These are phyloP conservation scores for Epiblema foenella DNA, from an alignment of 2,888 invertebrate species.

Conservation along the genomic window DNA sequence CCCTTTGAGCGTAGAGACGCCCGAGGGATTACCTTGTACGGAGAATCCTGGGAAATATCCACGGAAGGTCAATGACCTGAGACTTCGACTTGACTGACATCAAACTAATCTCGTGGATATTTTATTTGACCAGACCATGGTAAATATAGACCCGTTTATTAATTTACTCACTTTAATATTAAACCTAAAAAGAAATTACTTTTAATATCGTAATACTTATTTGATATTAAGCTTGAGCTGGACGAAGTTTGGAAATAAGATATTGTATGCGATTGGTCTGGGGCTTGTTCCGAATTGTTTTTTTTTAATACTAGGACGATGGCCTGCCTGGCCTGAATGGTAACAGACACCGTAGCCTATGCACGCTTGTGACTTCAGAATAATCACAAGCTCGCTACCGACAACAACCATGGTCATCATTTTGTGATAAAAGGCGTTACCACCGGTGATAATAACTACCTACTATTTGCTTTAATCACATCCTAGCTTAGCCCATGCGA, in stretches of 20 bases:
- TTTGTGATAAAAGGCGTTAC: no score
- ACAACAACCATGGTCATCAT: no score
- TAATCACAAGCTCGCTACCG: no score
- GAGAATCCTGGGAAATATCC: conserved; percentile 12
- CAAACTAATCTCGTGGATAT: conserved; percentile 8
- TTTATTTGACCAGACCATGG: conserved; percentile 6
- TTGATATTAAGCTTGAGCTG: conserved; percentile 1
- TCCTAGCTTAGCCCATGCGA: no score
- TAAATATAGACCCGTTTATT: neutral
- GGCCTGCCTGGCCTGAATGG: no score
- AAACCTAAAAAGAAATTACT: conserved; percentile 2
- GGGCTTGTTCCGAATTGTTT: no score
- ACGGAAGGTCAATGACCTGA: conserved; percentile 31
- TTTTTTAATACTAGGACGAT: no score
- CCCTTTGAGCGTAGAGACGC: neutral
- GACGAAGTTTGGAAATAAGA: neutral
- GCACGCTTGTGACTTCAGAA: no score
- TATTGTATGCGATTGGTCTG: neutral
- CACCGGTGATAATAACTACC: no score
- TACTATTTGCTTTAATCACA: no score
- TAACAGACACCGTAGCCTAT: no score
- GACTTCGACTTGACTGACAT: conserved; percentile 12
- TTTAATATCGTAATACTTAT: neutral
- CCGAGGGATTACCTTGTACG: conserved; percentile 33
- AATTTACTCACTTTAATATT: conserved; percentile 12